A percentile compares a stretch with the other conserved stretches of the same genome.
phyloP scores from a whole-genome alignment of 2,888 invertebrate species.

The Argyresthia goedartella region DNA sequence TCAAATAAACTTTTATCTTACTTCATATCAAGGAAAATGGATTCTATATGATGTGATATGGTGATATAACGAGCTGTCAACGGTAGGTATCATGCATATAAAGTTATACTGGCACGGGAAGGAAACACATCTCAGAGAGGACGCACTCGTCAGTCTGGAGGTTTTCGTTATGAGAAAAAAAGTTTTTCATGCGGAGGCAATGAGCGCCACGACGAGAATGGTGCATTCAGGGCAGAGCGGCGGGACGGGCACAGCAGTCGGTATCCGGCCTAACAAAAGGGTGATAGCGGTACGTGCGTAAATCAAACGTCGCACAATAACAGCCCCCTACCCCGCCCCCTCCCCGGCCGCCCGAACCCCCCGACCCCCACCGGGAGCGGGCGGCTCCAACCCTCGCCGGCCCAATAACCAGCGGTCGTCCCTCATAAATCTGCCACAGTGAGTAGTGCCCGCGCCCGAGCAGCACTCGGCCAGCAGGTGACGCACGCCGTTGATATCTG shows the following conservation, averaged over 20 bases:
- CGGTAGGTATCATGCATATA: background rate
- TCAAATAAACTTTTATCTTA: too few species aligned
- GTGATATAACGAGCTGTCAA: background rate
- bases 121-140: background rate
- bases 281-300: slow-evolving; percentile 68
- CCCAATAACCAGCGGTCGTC: slow-evolving; percentile 28
- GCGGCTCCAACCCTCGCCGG: slow-evolving; percentile 33
- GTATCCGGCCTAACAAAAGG: slow-evolving; percentile 66
- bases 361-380: slow-evolving; percentile 28
- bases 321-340: slow-evolving; percentile 46
- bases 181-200: background rate
- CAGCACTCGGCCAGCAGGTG: slow-evolving; percentile 23
- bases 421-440: slow-evolving; percentile 64
- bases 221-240: slow-evolving; percentile 42
- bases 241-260: slow-evolving; percentile 61
- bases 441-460: slow-evolving; percentile 42
- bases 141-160: too few species aligned
- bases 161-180: background rate
- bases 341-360: slow-evolving; percentile 35
- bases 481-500: slow-evolving; percentile 42
- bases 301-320: slow-evolving; percentile 70
- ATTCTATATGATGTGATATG: background rate
- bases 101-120: background rate
- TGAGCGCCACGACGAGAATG: slow-evolving; percentile 11
- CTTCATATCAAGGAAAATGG: background rate